These are phyloP conservation scores for Andrena camellia DNA, from an alignment of 2,888 invertebrate genomes.

Conservation along the genomic window DNA sequence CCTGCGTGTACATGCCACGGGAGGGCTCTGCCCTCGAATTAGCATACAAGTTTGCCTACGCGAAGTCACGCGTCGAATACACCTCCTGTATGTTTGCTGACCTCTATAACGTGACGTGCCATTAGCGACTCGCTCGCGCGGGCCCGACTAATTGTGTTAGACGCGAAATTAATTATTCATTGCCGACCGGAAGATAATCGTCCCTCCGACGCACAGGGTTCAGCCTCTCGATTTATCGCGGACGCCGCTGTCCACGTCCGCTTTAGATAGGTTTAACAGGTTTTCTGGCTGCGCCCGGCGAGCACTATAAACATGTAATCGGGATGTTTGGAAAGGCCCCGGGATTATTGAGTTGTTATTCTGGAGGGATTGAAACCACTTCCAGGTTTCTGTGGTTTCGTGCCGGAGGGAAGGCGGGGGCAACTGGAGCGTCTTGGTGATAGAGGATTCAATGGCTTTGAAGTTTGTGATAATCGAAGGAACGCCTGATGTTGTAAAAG, in stretches of 20 bases:
- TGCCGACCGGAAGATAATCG: conserved; percentile 41
- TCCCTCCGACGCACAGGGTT: not conserved
- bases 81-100: conserved; percentile 35
- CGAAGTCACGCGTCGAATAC: conserved; percentile 42
- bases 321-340: not conserved
- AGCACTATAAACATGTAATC: not conserved
- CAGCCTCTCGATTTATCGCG: conserved; percentile 18
- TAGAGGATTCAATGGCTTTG: too few relatives aligned
- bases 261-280: conserved; percentile 1
- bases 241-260: too few relatives aligned
- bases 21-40: conserved; percentile 54
- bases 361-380: not conserved
- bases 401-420: too few relatives aligned
- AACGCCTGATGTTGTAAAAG: too few relatives aligned
- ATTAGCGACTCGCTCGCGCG: conserved; percentile 36
- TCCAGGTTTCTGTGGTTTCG: too few relatives aligned
- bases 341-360: not conserved
- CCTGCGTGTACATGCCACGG: conserved; percentile 46
- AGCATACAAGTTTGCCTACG: conserved; percentile 70
- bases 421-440: too few relatives aligned
- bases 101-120: conserved; percentile 39
- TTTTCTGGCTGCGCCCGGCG: not conserved
- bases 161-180: conserved; percentile 56
- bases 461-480: too few relatives aligned
- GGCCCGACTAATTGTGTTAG: conserved; percentile 43